phyloP scores from a whole-genome alignment of 2,888 invertebrate genomes.

The Eupsilia transversa region DNA sequence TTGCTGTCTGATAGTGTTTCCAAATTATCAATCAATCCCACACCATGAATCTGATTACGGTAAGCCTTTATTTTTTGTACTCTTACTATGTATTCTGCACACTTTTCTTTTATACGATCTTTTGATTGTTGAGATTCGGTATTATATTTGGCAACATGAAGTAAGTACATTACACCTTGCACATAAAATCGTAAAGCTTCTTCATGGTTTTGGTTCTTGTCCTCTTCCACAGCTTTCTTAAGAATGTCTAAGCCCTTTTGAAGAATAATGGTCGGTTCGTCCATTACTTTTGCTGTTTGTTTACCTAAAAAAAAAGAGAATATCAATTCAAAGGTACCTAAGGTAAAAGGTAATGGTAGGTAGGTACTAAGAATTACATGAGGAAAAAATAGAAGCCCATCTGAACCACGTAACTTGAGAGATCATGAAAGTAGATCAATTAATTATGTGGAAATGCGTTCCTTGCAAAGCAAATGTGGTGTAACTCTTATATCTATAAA shows the following conservation, averaged over 20 bases:
- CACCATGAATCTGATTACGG: conserved; percentile 12
- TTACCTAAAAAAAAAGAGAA: conserved; percentile 14
- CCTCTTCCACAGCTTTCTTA: conserved; percentile 5
- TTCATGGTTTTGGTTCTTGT: conserved; percentile 18
- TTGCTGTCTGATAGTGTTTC: conserved; percentile 22
- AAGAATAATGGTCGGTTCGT: conserved; percentile 2
- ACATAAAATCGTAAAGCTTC: conserved; percentile 21
- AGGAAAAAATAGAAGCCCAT: background rate
- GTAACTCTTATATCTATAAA: no score
- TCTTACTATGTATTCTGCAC: conserved; percentile 14
- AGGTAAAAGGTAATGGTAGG: no score
- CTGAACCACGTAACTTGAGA: no score
- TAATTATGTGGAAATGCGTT: no score
- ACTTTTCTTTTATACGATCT: conserved; percentile 6
- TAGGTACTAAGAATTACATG: background rate
- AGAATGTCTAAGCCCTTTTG: conserved; percentile 18
- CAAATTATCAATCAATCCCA: conserved; percentile 13
- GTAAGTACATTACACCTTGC: conserved; percentile 30
- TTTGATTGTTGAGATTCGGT: background rate
- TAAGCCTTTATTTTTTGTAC: conserved; percentile 6
- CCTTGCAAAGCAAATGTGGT: no score
- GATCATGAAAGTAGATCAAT: no score
- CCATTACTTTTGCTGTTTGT: background rate
- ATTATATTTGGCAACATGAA: conserved; percentile 27
- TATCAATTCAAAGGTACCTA: no score